Base-by-base conservation (phyloP, 2,888 invertebrate genomes). In the Mesoligia furuncula region DNA sequence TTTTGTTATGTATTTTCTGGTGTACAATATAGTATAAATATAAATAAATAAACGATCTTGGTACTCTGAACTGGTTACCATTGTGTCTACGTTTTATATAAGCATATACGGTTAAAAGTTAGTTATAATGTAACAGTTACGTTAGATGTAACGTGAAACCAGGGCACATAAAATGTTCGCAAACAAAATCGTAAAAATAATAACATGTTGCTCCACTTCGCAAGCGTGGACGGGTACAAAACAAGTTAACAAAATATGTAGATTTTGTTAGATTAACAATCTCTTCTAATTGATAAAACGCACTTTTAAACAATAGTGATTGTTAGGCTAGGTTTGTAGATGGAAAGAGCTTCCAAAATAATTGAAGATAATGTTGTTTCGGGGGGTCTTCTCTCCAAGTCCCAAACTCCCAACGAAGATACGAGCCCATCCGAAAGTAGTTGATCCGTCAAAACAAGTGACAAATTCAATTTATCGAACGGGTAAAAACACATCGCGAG, bases 131-230 rank as follows among this genome's bases (percentile, higher is more conserved):
- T n/a, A 42, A n/a, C n/a, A 39, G 39, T 42, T 27, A 13, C 42
- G 31, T n/a, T 39, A 39, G 20, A 48, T 27, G 27, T 67, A 70
- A 42, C 13, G 20, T 31, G 27, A 77, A 66, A 77, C 72, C 39
- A 73, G 24, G 2, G 27, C 57, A 73, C 64, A 64, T 72, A 74
- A 66, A 79, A 36, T 15, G 17, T 65, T 65, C 48, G 54, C 74
- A 76, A 83, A 84, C 68, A 71, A 74, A 80, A 75, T 59, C 57
- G 67, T 75, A 71, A 75, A 78, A 75, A 75, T 59, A 73, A 61
- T 48, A 79, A 65, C 48, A 69, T 42, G 20, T 54, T 45, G 59
- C 24, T 67, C 36, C 24, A 62, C n/a, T 77, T 76, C 20, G n/a
- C 39, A 39, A 20, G 20, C 11, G 61, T 48, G 51, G 15, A 62